A percentile compares a stretch with the other conserved stretches of the same genome.
phyloP scores from a whole-genome alignment of 1,140 invertebrate species.

The Drosophila punjabiensis region DNA sequence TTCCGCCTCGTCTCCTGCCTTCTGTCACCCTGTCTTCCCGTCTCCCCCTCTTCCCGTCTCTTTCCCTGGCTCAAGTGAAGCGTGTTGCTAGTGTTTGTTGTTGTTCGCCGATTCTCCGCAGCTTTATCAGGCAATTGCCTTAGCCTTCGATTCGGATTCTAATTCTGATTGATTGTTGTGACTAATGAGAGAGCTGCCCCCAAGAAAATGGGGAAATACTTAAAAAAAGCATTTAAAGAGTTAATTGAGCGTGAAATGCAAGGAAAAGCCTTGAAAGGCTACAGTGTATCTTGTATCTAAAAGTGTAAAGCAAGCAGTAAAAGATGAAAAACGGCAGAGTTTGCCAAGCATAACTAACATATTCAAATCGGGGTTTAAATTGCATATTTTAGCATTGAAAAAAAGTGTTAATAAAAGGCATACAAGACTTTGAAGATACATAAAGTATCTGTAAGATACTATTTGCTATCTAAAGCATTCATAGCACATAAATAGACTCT shows the following conservation, averaged over 20 bases:
- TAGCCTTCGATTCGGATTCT: constrained; percentile 42
- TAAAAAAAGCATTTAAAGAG: constrained; percentile 23
- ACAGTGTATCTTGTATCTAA: constrained; percentile 6
- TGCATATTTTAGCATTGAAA: neutral
- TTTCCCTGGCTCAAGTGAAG: constrained; percentile 22
- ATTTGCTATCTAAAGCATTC: neutral
- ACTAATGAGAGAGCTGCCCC: constrained; percentile 43
- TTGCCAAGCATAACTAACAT: constrained; percentile 34
- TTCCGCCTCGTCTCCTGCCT: neutral
- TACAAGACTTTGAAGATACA: neutral
- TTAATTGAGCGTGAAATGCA: constrained; percentile 47
- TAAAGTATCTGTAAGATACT: neutral
- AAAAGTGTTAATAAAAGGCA: neutral
- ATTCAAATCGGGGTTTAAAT: constrained; percentile 11
- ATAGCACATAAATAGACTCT: neutral
- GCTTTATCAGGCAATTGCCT: constrained; percentile 59
- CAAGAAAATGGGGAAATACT: neutral
- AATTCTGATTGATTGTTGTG: constrained; percentile 70
- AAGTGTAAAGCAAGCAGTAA: constrained; percentile 35
- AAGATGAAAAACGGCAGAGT: constrained; percentile 60
- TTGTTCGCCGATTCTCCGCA: constrained; percentile 9
- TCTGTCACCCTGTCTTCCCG: neutral
- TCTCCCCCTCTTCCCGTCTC: neutral
- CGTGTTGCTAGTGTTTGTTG: constrained; percentile 39
- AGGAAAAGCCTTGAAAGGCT: constrained; percentile 47